A percentile compares a stretch with the other conserved stretches of the same genome.
Evolutionary conservation across 1,140 invertebrate species (phyloP).

Genomic region (Helicoverpa zea): DNA sequence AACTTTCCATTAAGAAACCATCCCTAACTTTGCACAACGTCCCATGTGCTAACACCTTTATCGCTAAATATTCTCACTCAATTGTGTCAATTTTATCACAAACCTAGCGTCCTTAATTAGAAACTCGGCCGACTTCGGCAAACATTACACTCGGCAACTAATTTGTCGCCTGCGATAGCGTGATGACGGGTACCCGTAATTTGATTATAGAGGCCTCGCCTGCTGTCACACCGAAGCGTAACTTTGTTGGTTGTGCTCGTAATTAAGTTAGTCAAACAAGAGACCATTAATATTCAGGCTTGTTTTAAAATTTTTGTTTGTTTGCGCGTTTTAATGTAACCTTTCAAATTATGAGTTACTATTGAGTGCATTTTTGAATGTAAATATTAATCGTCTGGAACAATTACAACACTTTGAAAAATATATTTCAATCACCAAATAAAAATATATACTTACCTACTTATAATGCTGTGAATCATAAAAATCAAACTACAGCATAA

Average conservation of each 20-base stretch:
- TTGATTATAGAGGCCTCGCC: constrained; percentile 49
- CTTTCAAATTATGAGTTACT: background rate
- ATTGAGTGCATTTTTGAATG: background rate
- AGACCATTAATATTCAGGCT: constrained; percentile 27
- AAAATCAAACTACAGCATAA: no score
- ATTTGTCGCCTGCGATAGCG: constrained; percentile 51
- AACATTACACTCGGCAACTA: constrained; percentile 50
- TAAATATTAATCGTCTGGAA: background rate
- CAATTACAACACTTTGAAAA: no score
- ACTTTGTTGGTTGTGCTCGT: constrained; percentile 38
- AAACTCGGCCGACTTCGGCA: constrained; percentile 33
- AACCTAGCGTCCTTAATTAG: constrained; percentile 46
- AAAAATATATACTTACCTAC: no score
- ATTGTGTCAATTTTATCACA: constrained; percentile 51
- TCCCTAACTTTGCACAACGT: background rate
- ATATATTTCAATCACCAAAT: no score
- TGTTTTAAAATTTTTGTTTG: constrained; percentile 27
- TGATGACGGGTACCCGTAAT: constrained; percentile 44
- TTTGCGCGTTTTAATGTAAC: background rate
- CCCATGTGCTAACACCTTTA: background rate
- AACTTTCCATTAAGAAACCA: background rate
- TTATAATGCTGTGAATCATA: no score
- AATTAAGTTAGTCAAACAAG: constrained; percentile 37
- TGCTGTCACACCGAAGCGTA: constrained; percentile 40
- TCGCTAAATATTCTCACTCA: background rate